Percentiles rank a stretch among this genome's conserved stretches.
Conservation (phyloP, 1,140 invertebrate species). For the Penaeus japonicus region DNA sequence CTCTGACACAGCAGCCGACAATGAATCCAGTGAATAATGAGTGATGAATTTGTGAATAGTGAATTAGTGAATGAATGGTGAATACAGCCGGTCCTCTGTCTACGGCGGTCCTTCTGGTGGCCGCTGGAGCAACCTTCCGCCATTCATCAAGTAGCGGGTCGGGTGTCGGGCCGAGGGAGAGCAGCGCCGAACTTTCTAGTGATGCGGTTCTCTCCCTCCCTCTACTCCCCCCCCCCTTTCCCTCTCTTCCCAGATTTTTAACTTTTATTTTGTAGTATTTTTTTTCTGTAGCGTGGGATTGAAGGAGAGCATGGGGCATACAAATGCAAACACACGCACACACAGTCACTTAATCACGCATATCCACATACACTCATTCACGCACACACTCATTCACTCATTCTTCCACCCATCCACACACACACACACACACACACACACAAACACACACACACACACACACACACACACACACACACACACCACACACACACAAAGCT, state of each 20-base stretch:
- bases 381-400: neutral
- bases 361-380: neutral
- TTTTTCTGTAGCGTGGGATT: neutral
- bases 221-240: neutral
- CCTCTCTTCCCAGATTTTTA: neutral
- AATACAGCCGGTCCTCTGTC: too few relatives aligned
- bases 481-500: conserved; percentile 6
- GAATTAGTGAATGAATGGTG: too few relatives aligned
- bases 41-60: too few relatives aligned
- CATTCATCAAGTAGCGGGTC: too few relatives aligned
- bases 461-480: conserved; percentile 19
- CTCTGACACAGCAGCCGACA: too few relatives aligned
- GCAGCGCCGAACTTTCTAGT: neutral
- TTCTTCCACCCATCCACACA: neutral
- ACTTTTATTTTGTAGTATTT: neutral
- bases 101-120: too few relatives aligned
- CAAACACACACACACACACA: conserved; percentile 15
- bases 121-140: too few relatives aligned
- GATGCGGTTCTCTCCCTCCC: neutral
- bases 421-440: conserved; percentile 10
- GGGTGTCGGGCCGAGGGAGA: neutral
- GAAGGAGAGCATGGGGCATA: neutral
- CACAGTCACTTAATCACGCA: neutral
- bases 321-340: neutral
- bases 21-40: too few relatives aligned